Conservation (phyloP, 2,113 vertebrate species). For the Nymphicus hollandicus region DNA sequence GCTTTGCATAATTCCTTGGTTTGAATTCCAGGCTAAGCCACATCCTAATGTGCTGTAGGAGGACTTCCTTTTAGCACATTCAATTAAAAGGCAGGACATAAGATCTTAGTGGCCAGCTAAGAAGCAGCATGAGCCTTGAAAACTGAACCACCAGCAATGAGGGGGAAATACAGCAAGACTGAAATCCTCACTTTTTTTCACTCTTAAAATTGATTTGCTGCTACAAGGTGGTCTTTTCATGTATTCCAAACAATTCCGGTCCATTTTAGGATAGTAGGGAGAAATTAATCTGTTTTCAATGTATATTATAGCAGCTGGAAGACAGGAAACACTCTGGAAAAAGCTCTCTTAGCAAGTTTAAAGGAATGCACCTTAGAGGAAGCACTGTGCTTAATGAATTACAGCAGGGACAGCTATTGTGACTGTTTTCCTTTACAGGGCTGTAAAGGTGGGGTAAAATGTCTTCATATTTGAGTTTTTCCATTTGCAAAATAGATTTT, state of each 20-base stretch:
- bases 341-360: background rate
- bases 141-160: background rate
- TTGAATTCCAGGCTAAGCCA: background rate
- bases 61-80: background rate
- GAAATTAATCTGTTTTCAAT: background rate
- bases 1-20: conserved; percentile 2
- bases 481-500: background rate
- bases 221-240: background rate
- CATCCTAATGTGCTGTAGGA: background rate
- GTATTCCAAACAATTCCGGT: background rate
- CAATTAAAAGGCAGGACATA: background rate
- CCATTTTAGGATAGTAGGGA: background rate
- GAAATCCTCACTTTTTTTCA: background rate
- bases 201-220: background rate
- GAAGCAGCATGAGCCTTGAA: conserved; percentile 10
- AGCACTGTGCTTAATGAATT: background rate
- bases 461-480: background rate
- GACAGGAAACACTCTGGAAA: background rate
- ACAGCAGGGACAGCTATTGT: background rate
- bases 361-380: background rate
- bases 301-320: background rate
- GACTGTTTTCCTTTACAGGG: background rate
- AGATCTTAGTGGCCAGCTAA: background rate
- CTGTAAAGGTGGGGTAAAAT: background rate
- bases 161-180: background rate